Conservation (phyloP, 1,140 invertebrate species). For the Platorchestia sp. region DNA sequence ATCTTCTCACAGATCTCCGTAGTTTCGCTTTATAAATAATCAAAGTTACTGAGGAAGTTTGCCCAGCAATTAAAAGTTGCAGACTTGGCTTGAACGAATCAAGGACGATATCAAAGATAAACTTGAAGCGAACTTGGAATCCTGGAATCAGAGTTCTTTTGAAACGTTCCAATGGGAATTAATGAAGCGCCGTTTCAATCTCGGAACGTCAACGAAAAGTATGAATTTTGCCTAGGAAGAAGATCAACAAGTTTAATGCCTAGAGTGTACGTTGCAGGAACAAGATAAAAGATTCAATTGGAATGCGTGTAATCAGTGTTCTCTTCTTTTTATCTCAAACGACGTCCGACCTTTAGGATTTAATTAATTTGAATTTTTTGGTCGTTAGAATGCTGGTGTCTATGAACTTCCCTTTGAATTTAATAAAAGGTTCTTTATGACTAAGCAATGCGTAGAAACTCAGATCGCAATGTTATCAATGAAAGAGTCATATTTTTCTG, state of each 20-base stretch:
- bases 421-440: neutral
- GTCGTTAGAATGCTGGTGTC: neutral
- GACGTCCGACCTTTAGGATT: neutral
- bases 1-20: neutral
- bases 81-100: neutral
- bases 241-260: slow-evolving; percentile 28
- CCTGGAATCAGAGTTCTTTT: slow-evolving; percentile 8
- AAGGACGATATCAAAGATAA: slow-evolving; percentile 11
- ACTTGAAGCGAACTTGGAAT: slow-evolving; percentile 38
- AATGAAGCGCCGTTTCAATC: slow-evolving; percentile 13
- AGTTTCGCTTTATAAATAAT: slow-evolving; percentile 9
- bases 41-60: neutral
- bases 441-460: neutral
- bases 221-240: neutral
- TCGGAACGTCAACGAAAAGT: neutral
- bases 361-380: neutral
- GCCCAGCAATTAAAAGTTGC: slow-evolving; percentile 16
- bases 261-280: neutral
- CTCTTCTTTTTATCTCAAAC: neutral
- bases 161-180: slow-evolving; percentile 30
- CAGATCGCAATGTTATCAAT: neutral
- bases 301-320: neutral
- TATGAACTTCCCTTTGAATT: neutral
- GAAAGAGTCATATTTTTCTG: neutral
- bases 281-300: neutral